Evolutionary conservation across 2,797 vertebrate genomes (phyloP), one percentile per base, ranked within the genome.

Genomic region (Rhinella marina): DNA sequence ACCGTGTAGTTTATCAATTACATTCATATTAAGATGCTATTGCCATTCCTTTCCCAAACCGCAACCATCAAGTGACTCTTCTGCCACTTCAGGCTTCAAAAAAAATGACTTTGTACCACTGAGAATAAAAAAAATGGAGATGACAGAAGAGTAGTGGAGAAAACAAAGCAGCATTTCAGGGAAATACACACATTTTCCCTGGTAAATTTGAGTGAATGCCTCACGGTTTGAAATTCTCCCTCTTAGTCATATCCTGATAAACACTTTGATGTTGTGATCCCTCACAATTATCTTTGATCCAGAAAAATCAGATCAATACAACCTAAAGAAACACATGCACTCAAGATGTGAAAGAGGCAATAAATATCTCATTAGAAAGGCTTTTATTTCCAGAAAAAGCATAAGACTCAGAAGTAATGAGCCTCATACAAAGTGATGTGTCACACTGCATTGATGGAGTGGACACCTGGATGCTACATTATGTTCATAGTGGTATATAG

Each of bases 251-350:
- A 19, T 76, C 56, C 27, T 52, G 32, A 84, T 85, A 84, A 79
- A 84, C 52, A 78, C 84, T 89, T 89, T 89, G 84, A 89, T 89
- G 84, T 89, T 88, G 23, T 52, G 48, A 52, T 64, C 76, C 61
- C 80, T 86, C 48, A 57, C 56, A 64, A 64, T 86, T 32, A 57
- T 56, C 84, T 86, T 86, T 89, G 88, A 88, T 88, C 68, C 27
- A 32, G 50, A 77, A 57, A 78, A 86, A 57, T 81, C 57, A 72
- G 62, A 76, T 82, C 61, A 73, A 81, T 86, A 73, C 52, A 75
- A 86, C 88, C 81, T 88, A 59, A 61, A 82, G 78, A 82, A 89
- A 86, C 77, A 66, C 68, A 86, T 59, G 76, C 19, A 27, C 27
- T 80, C 61, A 57, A 80, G 72, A 87, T 82, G 72, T 85, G 25